Conservation (phyloP, 2,797 vertebrate species). For the Cyprinodon diabolis region DNA sequence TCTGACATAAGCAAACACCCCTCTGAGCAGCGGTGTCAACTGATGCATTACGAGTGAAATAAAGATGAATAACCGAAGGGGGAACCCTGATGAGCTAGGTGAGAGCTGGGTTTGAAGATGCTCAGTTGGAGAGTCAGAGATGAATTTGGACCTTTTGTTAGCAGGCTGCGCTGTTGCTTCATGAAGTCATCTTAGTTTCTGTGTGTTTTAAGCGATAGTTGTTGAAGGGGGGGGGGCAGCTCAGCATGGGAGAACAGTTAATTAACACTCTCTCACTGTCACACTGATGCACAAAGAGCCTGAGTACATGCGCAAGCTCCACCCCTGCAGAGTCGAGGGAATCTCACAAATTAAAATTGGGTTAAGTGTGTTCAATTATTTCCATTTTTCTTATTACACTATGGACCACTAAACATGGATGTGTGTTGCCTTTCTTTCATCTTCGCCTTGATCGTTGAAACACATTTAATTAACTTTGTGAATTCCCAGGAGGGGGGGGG, state of each 20-base stretch:
- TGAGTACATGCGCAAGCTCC: constrained; percentile 44
- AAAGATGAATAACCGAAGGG: constrained; percentile 62
- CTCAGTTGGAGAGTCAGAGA: constrained; percentile 44
- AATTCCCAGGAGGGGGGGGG: constrained; percentile 36
- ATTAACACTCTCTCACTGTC: constrained; percentile 78
- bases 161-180: constrained; percentile 51
- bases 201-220: constrained; percentile 62
- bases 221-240: constrained; percentile 61
- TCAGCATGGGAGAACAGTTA: constrained; percentile 77
- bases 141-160: constrained; percentile 46
- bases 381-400: constrained; percentile 68
- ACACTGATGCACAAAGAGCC: constrained; percentile 61
- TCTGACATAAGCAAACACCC: constrained; percentile 35
- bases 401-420: constrained; percentile 43
- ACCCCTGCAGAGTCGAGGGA: constrained; percentile 66
- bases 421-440: constrained; percentile 31
- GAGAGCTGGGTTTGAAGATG: constrained; percentile 38
- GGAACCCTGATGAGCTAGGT: constrained; percentile 31
- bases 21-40: constrained; percentile 15
- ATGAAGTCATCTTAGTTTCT: constrained; percentile 34
- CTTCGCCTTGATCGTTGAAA: constrained; percentile 42
- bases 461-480: constrained; percentile 57
- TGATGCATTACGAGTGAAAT: constrained; percentile 41
- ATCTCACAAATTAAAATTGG: constrained; percentile 76
- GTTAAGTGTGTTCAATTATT: constrained; percentile 78